Percentiles rank a stretch among this genome's conserved stretches.
Evolutionary conservation across 2,888 invertebrate species (phyloP).

Genomic region (Troides oblongomaculatus): DNA sequence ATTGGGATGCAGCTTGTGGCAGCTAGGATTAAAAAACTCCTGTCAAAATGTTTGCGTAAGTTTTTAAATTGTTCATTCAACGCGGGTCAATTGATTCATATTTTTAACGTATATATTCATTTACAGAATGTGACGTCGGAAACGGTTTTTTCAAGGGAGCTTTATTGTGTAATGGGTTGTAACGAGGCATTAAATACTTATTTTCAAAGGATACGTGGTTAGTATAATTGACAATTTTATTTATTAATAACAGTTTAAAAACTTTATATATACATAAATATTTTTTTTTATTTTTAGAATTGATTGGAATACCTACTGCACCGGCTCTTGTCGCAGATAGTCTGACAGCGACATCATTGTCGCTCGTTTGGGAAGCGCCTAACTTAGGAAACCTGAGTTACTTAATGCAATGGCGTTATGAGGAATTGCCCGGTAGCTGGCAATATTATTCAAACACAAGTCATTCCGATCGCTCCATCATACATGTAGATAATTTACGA

Average conservation of each 20-base stretch:
- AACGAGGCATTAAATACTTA: conserved; percentile 89
- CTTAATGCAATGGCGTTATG: conserved; percentile 88
- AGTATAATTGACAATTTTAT: conserved; percentile 24
- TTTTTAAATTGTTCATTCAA: conserved; percentile 44
- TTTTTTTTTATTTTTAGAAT: conserved; percentile 11
- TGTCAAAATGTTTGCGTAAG: conserved; percentile 92
- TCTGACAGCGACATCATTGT: conserved; percentile 87
- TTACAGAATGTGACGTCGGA: conserved; percentile 85
- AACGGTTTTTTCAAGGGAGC: conserved; percentile 83
- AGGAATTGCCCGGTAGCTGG: conserved; percentile 86
- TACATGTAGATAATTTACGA: conserved; percentile 87
- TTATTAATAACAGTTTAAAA: not conserved
- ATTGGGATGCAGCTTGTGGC: conserved; percentile 89
- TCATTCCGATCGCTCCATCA: conserved; percentile 83
- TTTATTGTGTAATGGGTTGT: conserved; percentile 91
- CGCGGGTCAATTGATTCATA: not conserved
- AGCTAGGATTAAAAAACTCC: conserved; percentile 85
- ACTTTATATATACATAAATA: not conserved
- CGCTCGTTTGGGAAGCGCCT: conserved; percentile 87
- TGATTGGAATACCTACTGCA: conserved; percentile 85
- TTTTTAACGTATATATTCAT: conserved; percentile 34
- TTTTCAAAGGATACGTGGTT: conserved; percentile 85
- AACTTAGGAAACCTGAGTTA: conserved; percentile 78
- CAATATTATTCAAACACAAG: conserved; percentile 89
- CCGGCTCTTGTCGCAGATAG: conserved; percentile 90